These are phyloP conservation scores for Herminia tarsipennalis DNA, from an alignment of 2,888 invertebrate genomes.

Conservation along the genomic window DNA sequence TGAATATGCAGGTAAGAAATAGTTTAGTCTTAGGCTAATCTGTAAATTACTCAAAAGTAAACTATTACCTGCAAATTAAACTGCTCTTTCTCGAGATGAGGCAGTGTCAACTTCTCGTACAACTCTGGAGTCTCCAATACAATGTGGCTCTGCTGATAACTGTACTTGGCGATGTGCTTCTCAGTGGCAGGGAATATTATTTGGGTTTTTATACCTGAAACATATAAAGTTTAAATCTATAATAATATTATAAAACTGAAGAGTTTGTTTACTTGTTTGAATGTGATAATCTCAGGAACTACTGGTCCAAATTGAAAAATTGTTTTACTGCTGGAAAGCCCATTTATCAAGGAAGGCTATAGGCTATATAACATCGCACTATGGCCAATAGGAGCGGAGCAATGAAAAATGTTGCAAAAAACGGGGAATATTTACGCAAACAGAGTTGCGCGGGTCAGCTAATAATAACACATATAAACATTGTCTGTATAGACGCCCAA, in stretches of 20 bases:
- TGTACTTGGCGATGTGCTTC: slow-evolving; percentile 95
- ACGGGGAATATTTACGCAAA: too few species aligned
- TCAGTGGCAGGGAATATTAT: slow-evolving; percentile 97
- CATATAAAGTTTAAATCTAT: not conserved
- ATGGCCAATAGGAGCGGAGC: too few species aligned
- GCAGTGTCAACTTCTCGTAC: slow-evolving; percentile 92
- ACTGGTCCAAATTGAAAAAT: too few species aligned
- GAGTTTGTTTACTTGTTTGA: too few species aligned
- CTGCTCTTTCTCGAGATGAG: slow-evolving; percentile 89
- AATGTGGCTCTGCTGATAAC: slow-evolving; percentile 89
- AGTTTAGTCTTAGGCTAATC: not conserved
- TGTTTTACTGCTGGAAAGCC: too few species aligned
- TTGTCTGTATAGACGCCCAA: too few species aligned
- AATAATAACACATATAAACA: too few species aligned
- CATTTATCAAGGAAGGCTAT: too few species aligned
- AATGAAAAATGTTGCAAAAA: too few species aligned
- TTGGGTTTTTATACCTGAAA: slow-evolving; percentile 93
- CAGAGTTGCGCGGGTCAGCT: too few species aligned
- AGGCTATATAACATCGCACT: too few species aligned
- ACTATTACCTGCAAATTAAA: slow-evolving; percentile 93
- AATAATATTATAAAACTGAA: not conserved
- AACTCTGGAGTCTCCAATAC: slow-evolving; percentile 94
- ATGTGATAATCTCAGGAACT: too few species aligned
- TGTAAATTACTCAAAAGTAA: not conserved
- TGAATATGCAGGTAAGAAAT: not conserved